Base-by-base conservation (phyloP, 2,797 vertebrate species). In the Epinephelus malabaricus region DNA sequence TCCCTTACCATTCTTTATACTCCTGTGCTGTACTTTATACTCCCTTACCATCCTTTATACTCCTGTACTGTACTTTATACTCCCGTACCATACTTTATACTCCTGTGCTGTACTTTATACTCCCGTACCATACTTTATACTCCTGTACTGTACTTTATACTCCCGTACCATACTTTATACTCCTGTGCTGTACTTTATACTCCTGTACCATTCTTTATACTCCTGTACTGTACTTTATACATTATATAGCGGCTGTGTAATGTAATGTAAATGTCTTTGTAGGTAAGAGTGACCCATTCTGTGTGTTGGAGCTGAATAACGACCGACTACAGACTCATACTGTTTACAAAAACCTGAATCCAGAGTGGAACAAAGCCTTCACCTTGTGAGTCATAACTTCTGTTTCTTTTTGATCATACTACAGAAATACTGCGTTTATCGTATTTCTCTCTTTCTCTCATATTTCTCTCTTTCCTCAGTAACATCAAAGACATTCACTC, bases 271-370 rank as follows among this genome's bases (percentile, higher is more conserved):
- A n/a, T 40, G 46, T 40, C 25, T 30, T 0, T 11, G 18, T 5
- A 98, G 97, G 97, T 88, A 98, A 98, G 95, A 99, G 98, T 76
- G 98, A 99, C 64, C 98, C 98, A 0, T 99, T 99, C 94, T 99
- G 98, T 89, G 97, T 99, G 34, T 90, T 99, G 79, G 97, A 98
- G 90, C 88, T 99, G 92, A 97, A 97, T 82, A 99, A 99, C 17
- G 98, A 98, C 89, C 93, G 97, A 45, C 94, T 98, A 40, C 95
- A 97, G 92, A 99, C 98, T 5, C 98, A 99, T 49, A 99, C 98
- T 0, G 93, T 99, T 86, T 98, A 99, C 95, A 98, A 96, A 95
- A 98, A 97, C 93, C 98, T 99, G 82, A 98, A 95, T 62, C 98
- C 97, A 1, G 97, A 97, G 84, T 99, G 97, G 97, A 98, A 98